phyloP scores from a whole-genome alignment of 2,113 vertebrate genomes.

The Mesocricetus auratus region DNA sequence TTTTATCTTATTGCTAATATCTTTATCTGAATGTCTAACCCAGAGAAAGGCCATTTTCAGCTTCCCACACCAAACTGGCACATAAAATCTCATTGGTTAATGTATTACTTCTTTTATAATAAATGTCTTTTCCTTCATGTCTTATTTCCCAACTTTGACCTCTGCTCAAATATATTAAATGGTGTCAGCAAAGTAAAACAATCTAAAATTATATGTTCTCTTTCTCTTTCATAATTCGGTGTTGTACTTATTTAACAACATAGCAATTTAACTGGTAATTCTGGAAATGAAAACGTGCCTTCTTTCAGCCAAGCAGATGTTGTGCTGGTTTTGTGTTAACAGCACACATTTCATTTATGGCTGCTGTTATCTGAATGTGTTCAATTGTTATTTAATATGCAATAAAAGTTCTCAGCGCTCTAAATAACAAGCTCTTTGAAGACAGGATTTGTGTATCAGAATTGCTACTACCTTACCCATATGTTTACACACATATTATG shows the following conservation, averaged over 20 bases:
- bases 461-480: neutral
- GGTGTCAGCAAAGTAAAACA: neutral
- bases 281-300: neutral
- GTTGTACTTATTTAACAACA: slow-evolving; percentile 10
- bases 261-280: neutral
- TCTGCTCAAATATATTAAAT: slow-evolving; percentile 30
- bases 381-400: slow-evolving; percentile 36
- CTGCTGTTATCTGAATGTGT: slow-evolving; percentile 24
- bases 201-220: slow-evolving; percentile 15
- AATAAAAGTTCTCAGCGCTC: neutral
- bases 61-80: neutral
- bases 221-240: neutral
- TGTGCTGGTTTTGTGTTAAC: neutral
- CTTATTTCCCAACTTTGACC: neutral
- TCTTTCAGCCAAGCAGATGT: slow-evolving; percentile 1
- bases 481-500: slow-evolving; percentile 36
- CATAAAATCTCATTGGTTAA: neutral
- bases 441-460: slow-evolving; percentile 23
- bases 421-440: slow-evolving; percentile 56
- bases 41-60: slow-evolving; percentile 3
- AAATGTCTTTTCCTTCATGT: neutral
- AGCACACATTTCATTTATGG: slow-evolving; percentile 42
- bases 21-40: slow-evolving; percentile 6
- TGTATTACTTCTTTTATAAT: neutral
- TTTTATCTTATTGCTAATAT: slow-evolving; percentile 7